Base-by-base conservation (phyloP, 2,113 vertebrate genomes). In the Psilopogon haemacephalus region DNA sequence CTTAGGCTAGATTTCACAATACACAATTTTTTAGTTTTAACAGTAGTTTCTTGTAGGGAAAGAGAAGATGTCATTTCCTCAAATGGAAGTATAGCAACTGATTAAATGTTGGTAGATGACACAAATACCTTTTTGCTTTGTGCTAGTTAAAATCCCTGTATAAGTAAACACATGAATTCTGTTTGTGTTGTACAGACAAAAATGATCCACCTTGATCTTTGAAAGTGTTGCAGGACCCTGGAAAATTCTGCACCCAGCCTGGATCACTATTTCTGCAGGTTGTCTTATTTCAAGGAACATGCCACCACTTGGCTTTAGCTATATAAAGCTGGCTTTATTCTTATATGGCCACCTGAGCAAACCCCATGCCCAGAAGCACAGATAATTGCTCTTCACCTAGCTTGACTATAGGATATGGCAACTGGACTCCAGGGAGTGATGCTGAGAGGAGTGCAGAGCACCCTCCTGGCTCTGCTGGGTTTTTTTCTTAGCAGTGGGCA, bases 351-450 rank as follows among this genome's bases (percentile, higher is more conserved):
- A 79, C 77, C 69, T 76, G 77, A 84, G 62, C 1, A 2, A 86
- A 58, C 33, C 86, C 84, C 24, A 7, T 82, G 90, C 74, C 74
- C 89, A 85, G 92, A 75, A 73, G 50, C 27, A 35, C 84, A 67
- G 50, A 27, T 24, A 50, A 30, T 27, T 73, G 78, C 78, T 82
- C 64, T 42, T 87, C 74, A 37, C 81, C 86, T 68, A 70, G 42
- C 52, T 74, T 80, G 93, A 28, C 91, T 94, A 75, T 55, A 63
- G 82, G 82, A 30, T 74, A 80, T 91, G 93, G 68, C 94, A 93
- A 96, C 92, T 96, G 81, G 86, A 37, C 94, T 95, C 91, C 38
- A 65, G 94, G 87, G 95, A 94, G 54, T 2, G 1, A n/a, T 76
- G 84, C 48, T 1, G 59, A 44, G 64, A 83, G 58, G 84, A 90